Base-by-base conservation (phyloP, 2,888 invertebrate genomes). In the Nomada fucata region DNA sequence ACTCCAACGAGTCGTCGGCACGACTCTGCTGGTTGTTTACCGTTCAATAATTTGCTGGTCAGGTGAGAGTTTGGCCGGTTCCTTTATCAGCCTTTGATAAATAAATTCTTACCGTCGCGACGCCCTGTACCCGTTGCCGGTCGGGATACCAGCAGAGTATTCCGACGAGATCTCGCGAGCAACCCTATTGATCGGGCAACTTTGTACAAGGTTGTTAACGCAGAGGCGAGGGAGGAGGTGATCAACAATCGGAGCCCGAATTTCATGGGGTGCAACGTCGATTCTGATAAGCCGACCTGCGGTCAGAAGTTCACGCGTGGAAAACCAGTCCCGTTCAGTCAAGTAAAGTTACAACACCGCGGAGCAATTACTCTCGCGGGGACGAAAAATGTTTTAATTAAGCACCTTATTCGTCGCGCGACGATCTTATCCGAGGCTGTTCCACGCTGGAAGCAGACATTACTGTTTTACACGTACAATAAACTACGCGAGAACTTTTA, bases 161-260 rank as follows among this genome's bases (percentile, higher is more conserved):
- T 36, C 36, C n/a, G 26, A 13, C 73, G 26, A 36, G 23, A 73
- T 47, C 11, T 53, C 72, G 68, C 63, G 64, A 36, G 23, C 55
- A 70, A 29, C 36, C 23, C 53, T 80, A 81, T 82, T 82, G 77
- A 80, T 74, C 75, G 63, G 42, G 60, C 36, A 44, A 60, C 42
- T 82, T 85, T 71, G 61, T 73, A 83, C 82, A 80, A 94, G 91
- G 91, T 94, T 73, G 94, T 95, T 4, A 95, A 95, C 88, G 94
- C 94, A 0, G 93, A 94, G 86, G 94, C 94, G 0, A 91, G 87
- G 57, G 95, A 95, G 88, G 92, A 93, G 75, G 94, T 94, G 15
- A 91, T 93, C 67, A 94, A 94, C 83, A 94, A 94, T 79, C 89
- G 90, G 70, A 88, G 84, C 50, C 81, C 88, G 55, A 93, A 94